Percentiles rank a stretch among this genome's conserved stretches.
Conservation (phyloP, 2,888 invertebrate species). For the Biston betularia region DNA sequence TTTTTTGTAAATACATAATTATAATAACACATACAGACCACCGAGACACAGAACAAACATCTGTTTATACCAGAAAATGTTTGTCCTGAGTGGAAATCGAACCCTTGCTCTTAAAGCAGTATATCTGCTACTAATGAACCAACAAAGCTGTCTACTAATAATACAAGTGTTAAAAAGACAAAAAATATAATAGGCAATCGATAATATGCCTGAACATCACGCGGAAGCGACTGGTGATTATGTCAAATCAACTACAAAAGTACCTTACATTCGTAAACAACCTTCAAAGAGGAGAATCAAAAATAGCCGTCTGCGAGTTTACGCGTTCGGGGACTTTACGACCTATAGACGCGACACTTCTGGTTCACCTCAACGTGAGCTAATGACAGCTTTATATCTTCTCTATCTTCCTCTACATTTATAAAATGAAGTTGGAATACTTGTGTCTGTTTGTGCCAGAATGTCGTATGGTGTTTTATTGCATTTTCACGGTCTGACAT, state of each 20-base stretch:
- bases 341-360: constrained; percentile 22
- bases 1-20: no score
- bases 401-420: not conserved
- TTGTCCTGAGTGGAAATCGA: no score
- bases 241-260: constrained; percentile 10
- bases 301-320: constrained; percentile 35
- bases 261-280: constrained; percentile 26
- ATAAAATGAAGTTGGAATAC: not conserved
- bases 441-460: constrained; percentile 1
- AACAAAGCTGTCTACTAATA: no score
- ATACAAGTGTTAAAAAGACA: no score
- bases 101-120: no score
- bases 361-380: constrained; percentile 28
- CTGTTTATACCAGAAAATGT: no score
- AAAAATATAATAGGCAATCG: not conserved
- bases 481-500: not conserved
- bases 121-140: no score
- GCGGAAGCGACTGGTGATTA: constrained; percentile 1
- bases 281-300: constrained; percentile 38
- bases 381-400: constrained; percentile 31
- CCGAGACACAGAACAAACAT: no score
- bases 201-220: not conserved
- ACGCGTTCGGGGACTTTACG: constrained; percentile 25
- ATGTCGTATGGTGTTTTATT: not conserved
- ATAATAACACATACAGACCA: no score